Evolutionary conservation across 2,888 invertebrate genomes (phyloP).

Genomic region (Amphipyra berbera): DNA sequence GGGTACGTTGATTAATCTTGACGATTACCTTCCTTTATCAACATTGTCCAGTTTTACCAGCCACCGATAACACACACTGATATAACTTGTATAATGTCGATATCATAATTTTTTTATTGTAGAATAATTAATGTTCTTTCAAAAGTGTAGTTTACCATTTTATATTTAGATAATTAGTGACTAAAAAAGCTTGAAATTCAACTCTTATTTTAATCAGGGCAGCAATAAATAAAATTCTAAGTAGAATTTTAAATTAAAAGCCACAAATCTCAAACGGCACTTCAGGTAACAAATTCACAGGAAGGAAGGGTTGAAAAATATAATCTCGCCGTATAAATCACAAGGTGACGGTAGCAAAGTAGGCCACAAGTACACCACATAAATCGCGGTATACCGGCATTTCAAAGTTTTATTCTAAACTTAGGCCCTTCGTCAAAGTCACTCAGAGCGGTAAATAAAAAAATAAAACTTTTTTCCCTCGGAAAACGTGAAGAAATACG

Average conservation of each 20-base stretch:
- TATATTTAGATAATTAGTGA: no score
- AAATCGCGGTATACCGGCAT: constrained; percentile 67
- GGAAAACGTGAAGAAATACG: constrained; percentile 70
- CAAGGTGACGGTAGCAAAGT: constrained; percentile 58
- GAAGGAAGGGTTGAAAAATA: constrained; percentile 54
- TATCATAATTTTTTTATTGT: no score
- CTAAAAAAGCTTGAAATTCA: no score
- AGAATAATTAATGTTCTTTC: no score
- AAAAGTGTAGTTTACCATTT: no score
- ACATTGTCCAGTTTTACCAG: no score
- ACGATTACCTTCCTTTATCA: no score
- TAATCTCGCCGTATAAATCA: constrained; percentile 53
- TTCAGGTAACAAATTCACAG: constrained; percentile 47
- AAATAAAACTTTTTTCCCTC: constrained; percentile 70
- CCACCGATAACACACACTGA: no score
- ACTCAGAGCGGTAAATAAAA: constrained; percentile 76
- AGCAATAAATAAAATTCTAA: constrained; percentile 4
- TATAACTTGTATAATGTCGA: no score
- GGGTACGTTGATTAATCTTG: no score
- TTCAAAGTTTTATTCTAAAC: constrained; percentile 76
- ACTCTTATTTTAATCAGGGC: background rate
- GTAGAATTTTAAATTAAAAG: constrained; percentile 39
- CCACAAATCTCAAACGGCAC: constrained; percentile 39
- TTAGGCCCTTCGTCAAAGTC: constrained; percentile 83
- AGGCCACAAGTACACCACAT: constrained; percentile 63